Conservation (phyloP, 35 echinoderm and acorn worm species). For the Ophiothrix spiculata region DNA sequence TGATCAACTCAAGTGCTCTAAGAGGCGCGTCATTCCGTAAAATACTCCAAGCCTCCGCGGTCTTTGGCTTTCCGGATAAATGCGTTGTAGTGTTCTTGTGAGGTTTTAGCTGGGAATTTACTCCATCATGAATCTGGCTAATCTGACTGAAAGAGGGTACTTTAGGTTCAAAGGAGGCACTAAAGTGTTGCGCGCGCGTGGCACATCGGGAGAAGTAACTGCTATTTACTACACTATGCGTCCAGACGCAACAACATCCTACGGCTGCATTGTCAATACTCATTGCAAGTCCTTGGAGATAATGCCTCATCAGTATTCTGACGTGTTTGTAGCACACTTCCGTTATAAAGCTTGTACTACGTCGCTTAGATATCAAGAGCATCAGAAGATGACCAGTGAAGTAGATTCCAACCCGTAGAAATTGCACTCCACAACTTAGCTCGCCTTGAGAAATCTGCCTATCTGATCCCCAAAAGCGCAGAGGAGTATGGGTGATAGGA, state of each 20-base stretch:
- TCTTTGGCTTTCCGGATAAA: slow-evolving; percentile 41
- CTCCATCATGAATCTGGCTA: slow-evolving; percentile 35
- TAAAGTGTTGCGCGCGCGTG: slow-evolving; percentile 36
- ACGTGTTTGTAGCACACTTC: slow-evolving; percentile 18
- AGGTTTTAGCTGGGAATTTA: slow-evolving; percentile 52
- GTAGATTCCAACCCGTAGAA: slow-evolving; percentile 39
- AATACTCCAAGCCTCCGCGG: slow-evolving; percentile 39
- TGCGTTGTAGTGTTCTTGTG: slow-evolving; percentile 51
- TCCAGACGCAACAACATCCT: slow-evolving; percentile 31
- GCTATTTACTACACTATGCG: slow-evolving; percentile 1
- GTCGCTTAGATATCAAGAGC: slow-evolving; percentile 31
- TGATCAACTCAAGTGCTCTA: slow-evolving; percentile 19
- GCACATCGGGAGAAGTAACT: slow-evolving; percentile 7
- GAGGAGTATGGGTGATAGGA: background rate
- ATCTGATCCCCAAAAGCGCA: slow-evolving; percentile 1
- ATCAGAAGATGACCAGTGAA: slow-evolving; percentile 26
- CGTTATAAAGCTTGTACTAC: slow-evolving; percentile 14
- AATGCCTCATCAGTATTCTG: slow-evolving; percentile 33
- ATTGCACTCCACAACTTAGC: slow-evolving; percentile 12
- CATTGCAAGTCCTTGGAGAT: background rate
- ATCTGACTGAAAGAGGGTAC: slow-evolving; percentile 35
- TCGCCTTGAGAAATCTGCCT: slow-evolving; percentile 4
- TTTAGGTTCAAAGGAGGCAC: slow-evolving; percentile 10
- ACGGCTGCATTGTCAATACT: slow-evolving; percentile 17
- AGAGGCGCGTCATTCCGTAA: slow-evolving; percentile 35